Base-by-base conservation (phyloP, 2,797 vertebrate species). In the Sebastes kiyomatsui region DNA sequence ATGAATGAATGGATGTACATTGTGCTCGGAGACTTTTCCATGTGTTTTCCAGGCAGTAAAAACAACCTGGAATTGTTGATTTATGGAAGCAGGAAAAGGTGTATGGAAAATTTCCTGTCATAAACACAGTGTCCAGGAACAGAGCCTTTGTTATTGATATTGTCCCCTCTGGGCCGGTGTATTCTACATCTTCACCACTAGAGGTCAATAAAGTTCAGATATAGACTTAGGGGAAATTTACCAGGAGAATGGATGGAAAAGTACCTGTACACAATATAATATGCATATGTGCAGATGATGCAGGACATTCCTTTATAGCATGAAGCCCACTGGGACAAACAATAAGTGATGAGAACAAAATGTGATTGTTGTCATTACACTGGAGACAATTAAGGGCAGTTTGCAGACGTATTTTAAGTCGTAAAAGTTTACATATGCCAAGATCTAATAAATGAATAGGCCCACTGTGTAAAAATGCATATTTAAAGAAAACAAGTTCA, bases 141-240 rank as follows among this genome's bases (percentile, higher is more conserved):
- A 46, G 4, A 74, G 46, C 4, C 20, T 42, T 1, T 38, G 49
- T 55, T n/a, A 79, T 67, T 30, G 65, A 67, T 33, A 25, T 6
- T 27, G 46, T 64, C 42, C 20, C 14, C 3, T 12, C 2, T 11
- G 2, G 22, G 7, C 30, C 0, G 27, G 7, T 88, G 89, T 35
- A 76, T 28, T 92, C 52, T 38, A 52, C 13, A 0, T 25, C 49
- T 80, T 80, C 7, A 42, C 93, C 96, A 90, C 94, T 88, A 94
- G 96, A 95, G 92, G 67, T 65, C 75, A 56, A 28, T 81, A 89
- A 64, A 90, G 87, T 73, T 87, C 75, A 68, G 25, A 72, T 20
- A 25, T 58, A 62, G 16, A 61, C 33, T 49, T 27, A 54, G 8
- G 18, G 87, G 88, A 93, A 93, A 87, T 85, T 54, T 81, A 90